Evolutionary conservation across 2,113 vertebrate species (phyloP).

Genomic region (Zapus hudsonius): DNA sequence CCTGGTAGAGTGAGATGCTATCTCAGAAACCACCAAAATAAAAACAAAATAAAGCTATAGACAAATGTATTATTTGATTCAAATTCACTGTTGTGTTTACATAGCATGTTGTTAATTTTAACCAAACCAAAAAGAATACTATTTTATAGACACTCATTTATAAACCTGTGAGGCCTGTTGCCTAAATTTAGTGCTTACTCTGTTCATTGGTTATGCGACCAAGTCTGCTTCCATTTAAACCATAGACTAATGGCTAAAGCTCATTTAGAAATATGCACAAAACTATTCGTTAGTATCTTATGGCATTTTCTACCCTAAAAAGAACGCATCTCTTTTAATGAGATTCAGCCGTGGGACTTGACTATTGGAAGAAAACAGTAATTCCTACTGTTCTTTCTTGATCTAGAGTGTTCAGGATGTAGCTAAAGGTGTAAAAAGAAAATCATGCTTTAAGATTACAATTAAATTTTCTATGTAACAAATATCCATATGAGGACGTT

Average conservation of each 20-base stretch:
- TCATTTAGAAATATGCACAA: background rate
- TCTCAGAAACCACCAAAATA: too few relatives aligned
- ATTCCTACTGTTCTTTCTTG: conserved; percentile 36
- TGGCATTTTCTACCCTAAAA: background rate
- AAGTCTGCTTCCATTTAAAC: background rate
- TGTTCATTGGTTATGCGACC: background rate
- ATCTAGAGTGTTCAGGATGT: conserved; percentile 1
- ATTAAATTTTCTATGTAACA: background rate
- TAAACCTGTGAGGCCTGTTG: background rate
- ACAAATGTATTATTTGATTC: background rate
- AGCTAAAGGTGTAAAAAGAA: background rate
- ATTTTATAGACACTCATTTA: background rate
- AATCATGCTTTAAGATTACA: background rate
- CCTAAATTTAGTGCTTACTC: background rate
- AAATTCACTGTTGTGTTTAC: background rate
- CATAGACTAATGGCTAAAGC: background rate
- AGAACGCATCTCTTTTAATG: background rate
- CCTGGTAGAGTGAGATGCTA: too few relatives aligned
- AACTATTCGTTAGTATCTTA: background rate
- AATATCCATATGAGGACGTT: background rate
- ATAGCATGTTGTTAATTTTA: background rate
- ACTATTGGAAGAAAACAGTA: background rate
- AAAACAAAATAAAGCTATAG: too few relatives aligned
- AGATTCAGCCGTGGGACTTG: background rate
- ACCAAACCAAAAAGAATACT: background rate